These are phyloP conservation scores for Stenodera caucasica DNA, from an alignment of 2,888 invertebrate species.

Conservation along the genomic window DNA sequence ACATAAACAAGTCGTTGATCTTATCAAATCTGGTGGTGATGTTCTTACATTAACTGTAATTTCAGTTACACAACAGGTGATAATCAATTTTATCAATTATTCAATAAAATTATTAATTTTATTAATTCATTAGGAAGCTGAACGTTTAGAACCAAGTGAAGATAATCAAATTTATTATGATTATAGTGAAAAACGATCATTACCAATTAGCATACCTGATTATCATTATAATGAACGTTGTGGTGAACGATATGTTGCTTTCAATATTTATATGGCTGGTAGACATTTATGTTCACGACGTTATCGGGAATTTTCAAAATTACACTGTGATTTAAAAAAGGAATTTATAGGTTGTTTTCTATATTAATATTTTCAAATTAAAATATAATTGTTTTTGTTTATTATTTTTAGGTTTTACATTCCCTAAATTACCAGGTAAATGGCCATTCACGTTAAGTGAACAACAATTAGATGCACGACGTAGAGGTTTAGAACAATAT, in stretches of 20 bases:
- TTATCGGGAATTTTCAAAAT: conserved; percentile 91
- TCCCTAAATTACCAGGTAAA: conserved; percentile 97
- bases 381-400: not conserved
- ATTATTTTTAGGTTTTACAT: conserved; percentile 73
- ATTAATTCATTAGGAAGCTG: conserved; percentile 71
- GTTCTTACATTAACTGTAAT: conserved; percentile 94
- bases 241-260: conserved; percentile 90
- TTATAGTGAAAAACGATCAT: conserved; percentile 91
- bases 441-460: conserved; percentile 98
- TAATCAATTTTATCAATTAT: too few species aligned
- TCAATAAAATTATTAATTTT: too few species aligned
- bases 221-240: conserved; percentile 87
- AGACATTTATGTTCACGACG: conserved; percentile 94
- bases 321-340: conserved; percentile 86
- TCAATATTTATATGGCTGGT: conserved; percentile 99
- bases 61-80: conserved; percentile 90
- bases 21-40: conserved; percentile 98
- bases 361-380: too few species aligned
- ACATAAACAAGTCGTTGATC: conserved; percentile 98
- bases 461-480: conserved; percentile 92
- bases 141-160: conserved; percentile 81
- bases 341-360: conserved; percentile 76
- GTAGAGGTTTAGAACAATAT: conserved; percentile 95
- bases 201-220: conserved; percentile 91
- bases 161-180: conserved; percentile 81